phyloP scores from a whole-genome alignment of 2,888 invertebrate species.

The Oxyscelio sp. region DNA sequence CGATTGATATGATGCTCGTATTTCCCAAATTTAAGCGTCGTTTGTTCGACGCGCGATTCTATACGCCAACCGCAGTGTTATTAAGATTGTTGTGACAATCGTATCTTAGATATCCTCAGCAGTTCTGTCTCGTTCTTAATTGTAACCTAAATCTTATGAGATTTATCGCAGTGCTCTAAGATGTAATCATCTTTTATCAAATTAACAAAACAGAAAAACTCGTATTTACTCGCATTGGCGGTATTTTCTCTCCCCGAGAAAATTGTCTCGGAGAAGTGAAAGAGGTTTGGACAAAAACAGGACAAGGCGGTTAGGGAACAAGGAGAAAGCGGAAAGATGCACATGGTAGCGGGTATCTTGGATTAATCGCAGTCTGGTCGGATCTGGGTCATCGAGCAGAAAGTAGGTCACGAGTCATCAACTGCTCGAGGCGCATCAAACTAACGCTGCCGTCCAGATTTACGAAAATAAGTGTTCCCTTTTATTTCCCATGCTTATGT shows the following conservation, averaged over 20 bases:
- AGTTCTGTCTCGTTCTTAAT: no score
- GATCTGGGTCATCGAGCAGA: constrained; percentile 84
- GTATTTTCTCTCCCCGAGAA: constrained; percentile 19
- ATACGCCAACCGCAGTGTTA: no score
- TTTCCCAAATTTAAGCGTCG: background rate
- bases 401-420: constrained; percentile 87
- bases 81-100: no score
- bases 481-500: constrained; percentile 14
- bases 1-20: constrained; percentile 13
- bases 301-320: constrained; percentile 28
- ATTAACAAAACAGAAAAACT: no score
- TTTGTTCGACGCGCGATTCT: background rate
- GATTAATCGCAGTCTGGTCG: constrained; percentile 82
- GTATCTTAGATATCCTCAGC: no score
- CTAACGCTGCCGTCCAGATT: constrained; percentile 25
- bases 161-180: no score
- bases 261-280: constrained; percentile 64
- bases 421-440: constrained; percentile 81
- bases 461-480: constrained; percentile 15
- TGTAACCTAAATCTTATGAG: no score
- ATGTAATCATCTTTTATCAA: no score
- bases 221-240: no score
- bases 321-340: constrained; percentile 63
- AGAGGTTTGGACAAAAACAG: constrained; percentile 55
- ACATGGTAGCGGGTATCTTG: constrained; percentile 55